Percentiles rank a stretch among this genome's conserved stretches.
These are phyloP conservation scores for Ganaspis brasiliensis DNA, from an alignment of 2,888 invertebrate species.

Conservation along the genomic window DNA sequence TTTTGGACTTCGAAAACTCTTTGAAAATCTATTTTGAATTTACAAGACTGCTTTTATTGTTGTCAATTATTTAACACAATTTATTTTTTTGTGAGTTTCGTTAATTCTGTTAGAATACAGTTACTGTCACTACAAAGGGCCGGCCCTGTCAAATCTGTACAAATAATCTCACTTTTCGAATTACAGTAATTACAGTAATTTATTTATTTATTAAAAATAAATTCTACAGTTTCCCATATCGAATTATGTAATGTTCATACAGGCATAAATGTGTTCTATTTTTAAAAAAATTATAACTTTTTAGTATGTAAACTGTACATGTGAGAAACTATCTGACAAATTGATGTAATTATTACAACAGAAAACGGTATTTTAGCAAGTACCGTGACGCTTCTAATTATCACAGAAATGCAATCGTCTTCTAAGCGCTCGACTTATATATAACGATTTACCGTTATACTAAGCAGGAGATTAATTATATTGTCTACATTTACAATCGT, in stretches of 20 bases:
- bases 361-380: conserved; percentile 34
- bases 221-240: no score
- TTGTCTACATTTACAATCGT: not conserved
- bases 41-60: not conserved
- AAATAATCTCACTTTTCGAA: no score
- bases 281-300: no score
- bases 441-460: conserved; percentile 11
- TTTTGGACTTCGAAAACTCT: not conserved
- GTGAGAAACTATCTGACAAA: not conserved
- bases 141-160: no score
- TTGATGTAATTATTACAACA: not conserved
- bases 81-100: no score
- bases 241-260: no score
- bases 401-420: conserved; percentile 26
- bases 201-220: no score
- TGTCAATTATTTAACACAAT: no score
- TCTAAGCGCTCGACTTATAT: conserved; percentile 22
- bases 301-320: not conserved
- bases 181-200: no score
- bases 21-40: not conserved
- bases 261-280: no score
- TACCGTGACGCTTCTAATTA: conserved; percentile 24
- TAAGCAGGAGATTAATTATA: conserved; percentile 23
- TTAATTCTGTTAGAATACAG: no score
- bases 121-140: no score